Evolutionary conservation across 2,113 vertebrate species (phyloP), one percentile per base, ranked within the genome.

Genomic region (Centrocercus urophasianus): DNA sequence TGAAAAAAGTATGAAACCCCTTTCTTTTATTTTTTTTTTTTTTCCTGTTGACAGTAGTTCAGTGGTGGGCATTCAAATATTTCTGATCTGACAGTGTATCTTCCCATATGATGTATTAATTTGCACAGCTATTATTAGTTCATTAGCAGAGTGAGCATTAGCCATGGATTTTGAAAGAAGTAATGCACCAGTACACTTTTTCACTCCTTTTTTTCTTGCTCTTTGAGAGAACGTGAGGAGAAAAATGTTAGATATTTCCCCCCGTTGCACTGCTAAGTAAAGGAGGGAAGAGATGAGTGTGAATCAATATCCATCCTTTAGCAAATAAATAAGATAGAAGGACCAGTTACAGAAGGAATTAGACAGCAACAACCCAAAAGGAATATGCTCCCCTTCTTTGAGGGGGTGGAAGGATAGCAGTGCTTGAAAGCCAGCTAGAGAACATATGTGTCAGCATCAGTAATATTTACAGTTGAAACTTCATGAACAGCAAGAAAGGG

Each of bases 371-470:
- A 93, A 89, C 81, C 63, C 83, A 64, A 86, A 88, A 81, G 65
- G 48, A 76, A 47, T 48, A 57, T 48, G 57, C 28, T 64, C 57
- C 61, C 30, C 52, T 61, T 74, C 40, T 82, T 74, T 8, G 8
- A 72, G 56, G 60, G 32, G 72, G 56, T 0, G 38, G 85, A 91
- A 85, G 75, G 50, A 85, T 72, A 60, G 67, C 87, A 59, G 89
- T 82, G 84, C 74, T 84, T 93, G 32, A 59, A 28, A 92, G 77
- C 71, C 70, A 73, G 70, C 74, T 88, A 80, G 59, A 89, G 94
- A 96, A 93, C 95, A 95, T 96, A 95, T 87, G 89, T 66, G 75
- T 89, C 88, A 94, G 70, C 42, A 92, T 77, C 87, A 87, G 86
- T 84, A 96, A 93, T 93, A 93, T 93, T 95, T 96, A 93, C 91